Evolutionary conservation across 2,113 vertebrate species (phyloP), one percentile per base, ranked within the genome.

Genomic region (Calidris pygmaea): DNA sequence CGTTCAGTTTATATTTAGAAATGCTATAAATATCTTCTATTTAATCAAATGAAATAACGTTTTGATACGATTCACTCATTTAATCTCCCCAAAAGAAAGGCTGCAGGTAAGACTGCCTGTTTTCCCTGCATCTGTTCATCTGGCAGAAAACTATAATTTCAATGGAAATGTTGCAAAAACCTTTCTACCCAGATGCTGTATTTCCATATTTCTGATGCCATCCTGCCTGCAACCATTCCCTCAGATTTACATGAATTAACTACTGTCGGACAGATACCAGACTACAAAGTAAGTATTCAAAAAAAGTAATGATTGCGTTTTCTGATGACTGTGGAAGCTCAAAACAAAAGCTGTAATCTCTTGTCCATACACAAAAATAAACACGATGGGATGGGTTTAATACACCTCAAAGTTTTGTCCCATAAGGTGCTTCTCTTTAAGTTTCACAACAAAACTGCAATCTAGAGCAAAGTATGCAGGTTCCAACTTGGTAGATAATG

Each of bases 201-300:
- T 94, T 97, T 97, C 95, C 92, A 90, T 97, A 81, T 81, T 90
- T 96, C 90, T 92, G 92, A 94, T 95, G 77, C 88, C 93, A 93
- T 71, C 93, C 83, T 86, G 92, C 88, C 56, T 90, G 60, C 68
- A 86, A 95, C 71, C 77, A 82, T 83, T 86, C n/a, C 34, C 90
- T 90, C 56, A 94, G 85, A 88, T 84, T 93, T 78, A 39, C 73
- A 81, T 90, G 88, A 94, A 96, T 93, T 97, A 93, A 94, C 72
- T 13, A 21, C 63, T 16, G 56, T 77, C 77, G 88, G 88, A 74
- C 68, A 89, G 85, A 81, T 3, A 88, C 24, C 62, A 73, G 71
- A 53, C 73, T 82, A 85, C 81, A 91, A 93, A 96, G 60, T 30
- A 47, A 91, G 43, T 35, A 73, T 5, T 91, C 77, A 55, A 74